Percentiles rank a stretch among this genome's conserved stretches.
Evolutionary conservation across 2,797 vertebrate genomes (phyloP).

Genomic region (Sternarchorhynchus goeldii): DNA sequence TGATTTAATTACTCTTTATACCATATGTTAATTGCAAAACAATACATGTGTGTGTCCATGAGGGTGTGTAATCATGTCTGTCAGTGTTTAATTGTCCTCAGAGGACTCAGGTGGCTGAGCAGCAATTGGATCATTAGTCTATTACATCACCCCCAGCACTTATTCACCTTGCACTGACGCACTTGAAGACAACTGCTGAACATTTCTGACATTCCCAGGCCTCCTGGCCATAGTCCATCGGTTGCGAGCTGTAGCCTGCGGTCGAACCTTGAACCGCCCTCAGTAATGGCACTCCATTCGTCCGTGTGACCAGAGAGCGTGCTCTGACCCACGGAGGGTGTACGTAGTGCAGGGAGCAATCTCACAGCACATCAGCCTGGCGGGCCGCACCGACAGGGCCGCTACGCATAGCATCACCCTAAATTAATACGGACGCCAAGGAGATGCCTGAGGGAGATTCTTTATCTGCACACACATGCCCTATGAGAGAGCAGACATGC

Average conservation of each 20-base stretch:
- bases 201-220: conserved; percentile 39
- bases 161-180: conserved; percentile 36
- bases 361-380: not conserved
- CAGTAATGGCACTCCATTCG: not conserved
- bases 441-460: not conserved
- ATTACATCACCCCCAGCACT: conserved; percentile 36
- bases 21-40: conserved; percentile 12
- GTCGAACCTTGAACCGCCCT: not conserved
- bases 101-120: conserved; percentile 21
- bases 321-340: not conserved
- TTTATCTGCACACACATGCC: not conserved
- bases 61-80: conserved; percentile 8
- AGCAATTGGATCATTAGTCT: conserved; percentile 33
- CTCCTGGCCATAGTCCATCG: not conserved
- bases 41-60: conserved; percentile 3
- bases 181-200: conserved; percentile 29
- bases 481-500: not conserved
- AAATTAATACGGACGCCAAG: not conserved
- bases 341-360: not conserved
- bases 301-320: too few relatives aligned
- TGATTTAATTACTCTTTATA: not conserved
- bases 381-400: not conserved
- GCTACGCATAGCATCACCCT: not conserved
- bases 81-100: not conserved
- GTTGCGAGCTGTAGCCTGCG: not conserved